phyloP scores from a whole-genome alignment of 2,113 vertebrate genomes.

The Cyprinodon brontotheroides region DNA sequence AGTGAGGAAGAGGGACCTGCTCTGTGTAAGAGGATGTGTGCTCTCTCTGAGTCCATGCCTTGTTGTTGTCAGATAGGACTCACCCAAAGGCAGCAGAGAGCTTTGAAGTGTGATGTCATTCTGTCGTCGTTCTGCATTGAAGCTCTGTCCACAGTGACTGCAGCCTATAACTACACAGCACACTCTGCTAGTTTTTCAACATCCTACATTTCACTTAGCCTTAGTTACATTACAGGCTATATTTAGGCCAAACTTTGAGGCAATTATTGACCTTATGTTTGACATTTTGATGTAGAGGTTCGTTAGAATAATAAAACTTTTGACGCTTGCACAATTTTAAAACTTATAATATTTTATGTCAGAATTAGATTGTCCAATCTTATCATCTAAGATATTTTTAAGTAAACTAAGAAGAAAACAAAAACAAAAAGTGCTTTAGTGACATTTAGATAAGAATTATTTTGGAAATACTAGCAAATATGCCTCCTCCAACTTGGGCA shows the following conservation, averaged over 20 bases:
- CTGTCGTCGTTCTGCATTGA: slow-evolving; percentile 2
- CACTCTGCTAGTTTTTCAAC: slow-evolving; percentile 30
- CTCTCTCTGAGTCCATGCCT: slow-evolving; percentile 40
- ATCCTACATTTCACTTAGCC: slow-evolving; percentile 35
- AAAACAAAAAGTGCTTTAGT: too few relatives aligned
- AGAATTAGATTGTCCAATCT: too few relatives aligned
- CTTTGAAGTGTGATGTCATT: slow-evolving; percentile 34
- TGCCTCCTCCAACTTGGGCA: too few relatives aligned
- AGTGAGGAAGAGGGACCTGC: slow-evolving; percentile 25
- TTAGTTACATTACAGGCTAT: not conserved
- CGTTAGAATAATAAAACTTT: too few relatives aligned
- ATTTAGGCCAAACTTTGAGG: not conserved
- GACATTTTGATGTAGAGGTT: not conserved
- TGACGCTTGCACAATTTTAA: too few relatives aligned
- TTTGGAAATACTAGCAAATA: too few relatives aligned
- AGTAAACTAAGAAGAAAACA: too few relatives aligned
- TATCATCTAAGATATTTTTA: too few relatives aligned
- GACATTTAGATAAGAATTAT: too few relatives aligned
- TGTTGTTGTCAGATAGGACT: slow-evolving; percentile 22
- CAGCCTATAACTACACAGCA: slow-evolving; percentile 10
- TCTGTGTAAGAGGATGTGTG: slow-evolving; percentile 19
- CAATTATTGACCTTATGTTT: not conserved
- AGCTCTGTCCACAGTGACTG: slow-evolving; percentile 38
- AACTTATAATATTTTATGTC: too few relatives aligned
- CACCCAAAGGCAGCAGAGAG: slow-evolving; percentile 41